Evolutionary conservation across 2,888 invertebrate genomes (phyloP).

Genomic region (Sminthurides aquaticus): DNA sequence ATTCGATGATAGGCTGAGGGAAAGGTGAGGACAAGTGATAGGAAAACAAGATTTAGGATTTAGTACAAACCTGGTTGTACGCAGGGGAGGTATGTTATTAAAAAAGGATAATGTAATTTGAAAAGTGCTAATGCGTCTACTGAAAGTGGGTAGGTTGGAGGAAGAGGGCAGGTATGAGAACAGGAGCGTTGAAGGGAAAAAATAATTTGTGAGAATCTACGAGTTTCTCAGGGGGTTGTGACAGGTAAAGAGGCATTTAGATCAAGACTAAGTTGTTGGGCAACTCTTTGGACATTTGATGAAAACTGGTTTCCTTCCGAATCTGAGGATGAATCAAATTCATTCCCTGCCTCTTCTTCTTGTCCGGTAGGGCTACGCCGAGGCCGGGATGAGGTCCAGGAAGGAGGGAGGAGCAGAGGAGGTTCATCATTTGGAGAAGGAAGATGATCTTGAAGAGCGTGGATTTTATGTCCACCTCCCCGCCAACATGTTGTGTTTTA

Average conservation of each 20-base stretch:
- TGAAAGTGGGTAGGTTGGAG: too few relatives aligned
- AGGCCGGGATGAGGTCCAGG: too few relatives aligned
- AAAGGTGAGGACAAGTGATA: too few relatives aligned
- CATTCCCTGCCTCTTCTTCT: conserved; percentile 6
- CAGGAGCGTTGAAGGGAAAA: neutral
- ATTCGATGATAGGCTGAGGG: too few relatives aligned
- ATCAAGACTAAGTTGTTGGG: conserved; percentile 27
- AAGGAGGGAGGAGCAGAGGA: conserved; percentile 2
- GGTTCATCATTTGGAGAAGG: neutral
- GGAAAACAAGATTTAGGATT: too few relatives aligned
- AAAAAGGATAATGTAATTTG: too few relatives aligned
- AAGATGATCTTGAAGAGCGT: conserved; percentile 6
- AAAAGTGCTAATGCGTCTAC: too few relatives aligned
- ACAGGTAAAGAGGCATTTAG: conserved; percentile 32
- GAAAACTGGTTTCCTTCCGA: conserved; percentile 33
- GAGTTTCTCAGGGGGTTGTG: conserved; percentile 20
- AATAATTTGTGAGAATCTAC: conserved; percentile 1
- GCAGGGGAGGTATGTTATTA: too few relatives aligned
- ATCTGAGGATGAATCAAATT: conserved; percentile 30
- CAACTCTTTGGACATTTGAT: conserved; percentile 24
- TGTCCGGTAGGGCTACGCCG: neutral
- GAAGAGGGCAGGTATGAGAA: too few relatives aligned
- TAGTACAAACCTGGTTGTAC: neutral
- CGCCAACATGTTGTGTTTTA: conserved; percentile 14
- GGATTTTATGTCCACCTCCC: conserved; percentile 10